Base-by-base conservation (phyloP, 1,140 invertebrate species). In the Psilanteris sp. region DNA sequence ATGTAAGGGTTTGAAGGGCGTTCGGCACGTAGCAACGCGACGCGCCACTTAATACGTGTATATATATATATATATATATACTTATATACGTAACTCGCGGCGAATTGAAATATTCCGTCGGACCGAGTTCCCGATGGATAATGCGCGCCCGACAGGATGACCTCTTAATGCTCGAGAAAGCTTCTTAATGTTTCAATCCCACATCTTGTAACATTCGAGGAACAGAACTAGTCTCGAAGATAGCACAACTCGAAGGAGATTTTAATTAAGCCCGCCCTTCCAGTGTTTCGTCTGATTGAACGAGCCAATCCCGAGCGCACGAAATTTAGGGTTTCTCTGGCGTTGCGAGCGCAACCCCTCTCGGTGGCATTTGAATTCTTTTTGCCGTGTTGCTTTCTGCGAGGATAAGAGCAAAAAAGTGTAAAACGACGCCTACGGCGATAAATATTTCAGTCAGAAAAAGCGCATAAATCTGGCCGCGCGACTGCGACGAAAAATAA, bases 191-290 rank as follows among this genome's bases (percentile, higher is more conserved):
- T 67, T 83, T 78, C 82, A 83, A 83, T 83, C 77, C 81, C 82
- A 82, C 76, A 77, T 79, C 79, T 80, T 59, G 74, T 62, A 73
- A 79, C 74, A 78, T 73, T 27, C 20, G 54, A 48, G 54, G 66
- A 78, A 79, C 64, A 57, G 66, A 71, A 59, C 66, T 62, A 72
- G 66, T 72, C 78, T 79, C 79, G 72, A 68, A 71, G 66, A 80
- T 79, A 78, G 79, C 62, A 73, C 66, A 57, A 54, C 68, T 78
- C 75, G 77, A 82, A 83, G 78, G 82, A 83, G 84, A 87, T 88
- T 88, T 88, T 88, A 88, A 88, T 88, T 87, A 88, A 88, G 83
- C 78, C 86, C 84, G 85, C 86, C 86, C 82, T 85, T 88, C 82
- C 84, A 85, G 80, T 87, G 86, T 88, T 86, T 81, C 82, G 81